phyloP scores from a whole-genome alignment of 2,113 vertebrate genomes.

The Globicephala melas region DNA sequence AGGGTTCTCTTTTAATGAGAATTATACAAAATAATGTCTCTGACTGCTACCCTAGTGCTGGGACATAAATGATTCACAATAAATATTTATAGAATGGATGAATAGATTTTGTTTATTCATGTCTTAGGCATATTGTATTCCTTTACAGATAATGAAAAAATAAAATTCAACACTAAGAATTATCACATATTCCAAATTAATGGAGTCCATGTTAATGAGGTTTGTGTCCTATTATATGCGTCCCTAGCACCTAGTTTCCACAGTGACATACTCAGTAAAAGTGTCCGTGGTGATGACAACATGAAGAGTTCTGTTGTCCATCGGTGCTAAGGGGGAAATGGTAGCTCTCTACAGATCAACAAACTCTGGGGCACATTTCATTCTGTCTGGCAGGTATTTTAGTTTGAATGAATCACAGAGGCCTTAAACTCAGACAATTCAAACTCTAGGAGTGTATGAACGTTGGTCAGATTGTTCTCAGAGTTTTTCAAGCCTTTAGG shows the following conservation, averaged over 20 bases:
- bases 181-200: neutral
- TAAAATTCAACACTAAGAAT: constrained; percentile 7
- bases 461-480: neutral
- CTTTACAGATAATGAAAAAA: constrained; percentile 33
- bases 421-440: neutral
- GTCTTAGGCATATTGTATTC: constrained; percentile 37
- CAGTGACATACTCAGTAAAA: neutral
- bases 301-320: neutral
- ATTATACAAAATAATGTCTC: neutral
- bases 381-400: neutral
- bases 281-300: neutral
- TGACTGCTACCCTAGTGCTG: neutral
- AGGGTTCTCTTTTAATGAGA: constrained; percentile 32
- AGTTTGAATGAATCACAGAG: neutral
- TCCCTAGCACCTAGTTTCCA: neutral
- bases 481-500: neutral
- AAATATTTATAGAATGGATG: neutral
- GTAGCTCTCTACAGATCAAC: neutral
- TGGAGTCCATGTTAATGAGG: neutral
- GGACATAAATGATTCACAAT: neutral
- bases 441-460: neutral
- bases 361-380: neutral
- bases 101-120: neutral
- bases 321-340: accelerated
- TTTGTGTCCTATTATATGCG: neutral